phyloP scores from a whole-genome alignment of 2,888 invertebrate species.

The Sarcophaga rosellei region DNA sequence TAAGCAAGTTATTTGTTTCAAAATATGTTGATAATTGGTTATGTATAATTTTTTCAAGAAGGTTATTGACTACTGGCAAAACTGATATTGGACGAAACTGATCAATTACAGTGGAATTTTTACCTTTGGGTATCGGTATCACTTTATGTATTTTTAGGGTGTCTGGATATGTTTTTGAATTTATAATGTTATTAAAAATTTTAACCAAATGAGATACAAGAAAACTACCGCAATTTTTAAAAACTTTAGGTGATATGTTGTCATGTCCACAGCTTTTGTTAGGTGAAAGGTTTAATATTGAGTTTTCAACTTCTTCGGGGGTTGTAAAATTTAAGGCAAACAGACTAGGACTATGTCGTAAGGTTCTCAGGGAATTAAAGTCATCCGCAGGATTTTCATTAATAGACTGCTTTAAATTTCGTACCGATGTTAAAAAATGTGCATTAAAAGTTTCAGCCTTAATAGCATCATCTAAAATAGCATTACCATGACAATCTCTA shows the following conservation, averaged over 20 bases:
- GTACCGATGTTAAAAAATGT: not conserved
- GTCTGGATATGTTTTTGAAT: not conserved
- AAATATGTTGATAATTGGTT: not conserved
- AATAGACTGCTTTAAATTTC: not conserved
- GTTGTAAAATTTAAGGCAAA: not conserved
- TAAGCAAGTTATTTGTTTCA: not conserved
- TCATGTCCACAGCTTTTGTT: no score
- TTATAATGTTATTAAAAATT: not conserved
- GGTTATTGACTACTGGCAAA: not conserved
- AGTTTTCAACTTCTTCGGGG: no score
- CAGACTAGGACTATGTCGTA: not conserved
- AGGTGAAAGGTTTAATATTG: not conserved
- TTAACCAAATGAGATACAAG: not conserved
- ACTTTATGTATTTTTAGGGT: not conserved
- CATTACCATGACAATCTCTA: not conserved
- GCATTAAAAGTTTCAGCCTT: not conserved
- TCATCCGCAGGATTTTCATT: not conserved
- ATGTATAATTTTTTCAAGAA: slow-evolving; percentile 3
- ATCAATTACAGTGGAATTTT: not conserved
- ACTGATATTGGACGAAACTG: not conserved
- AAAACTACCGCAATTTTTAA: not conserved
- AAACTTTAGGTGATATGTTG: no score
- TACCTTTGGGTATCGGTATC: not conserved
- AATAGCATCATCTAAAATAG: no score
- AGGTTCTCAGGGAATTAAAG: not conserved